phyloP scores from a whole-genome alignment of 1,140 invertebrate species.

The Chelonus insularis region DNA sequence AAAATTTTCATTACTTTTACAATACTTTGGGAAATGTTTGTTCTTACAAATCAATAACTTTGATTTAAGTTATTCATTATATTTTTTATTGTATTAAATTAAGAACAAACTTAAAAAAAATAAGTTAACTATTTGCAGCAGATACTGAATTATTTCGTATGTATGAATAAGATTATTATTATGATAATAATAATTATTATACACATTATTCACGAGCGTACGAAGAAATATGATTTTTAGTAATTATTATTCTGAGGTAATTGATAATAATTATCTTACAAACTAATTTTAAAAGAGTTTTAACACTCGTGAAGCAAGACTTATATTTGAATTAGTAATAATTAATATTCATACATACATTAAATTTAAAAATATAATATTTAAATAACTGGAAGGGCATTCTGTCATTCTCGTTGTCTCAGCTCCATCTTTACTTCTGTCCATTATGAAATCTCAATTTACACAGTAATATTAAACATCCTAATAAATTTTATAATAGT shows the following conservation, averaged over 20 bases:
- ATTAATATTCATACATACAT: too few species aligned
- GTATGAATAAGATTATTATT: constrained; percentile 1
- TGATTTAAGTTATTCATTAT: constrained; percentile 27
- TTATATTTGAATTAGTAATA: too few species aligned
- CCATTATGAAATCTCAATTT: too few species aligned
- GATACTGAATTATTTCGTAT: constrained; percentile 27
- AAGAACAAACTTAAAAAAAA: constrained; percentile 16
- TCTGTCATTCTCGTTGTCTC: too few species aligned
- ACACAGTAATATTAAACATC: too few species aligned
- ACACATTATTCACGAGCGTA: too few species aligned
- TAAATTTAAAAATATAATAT: too few species aligned
- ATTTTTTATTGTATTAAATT: constrained; percentile 10
- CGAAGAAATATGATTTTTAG: constrained; percentile 17
- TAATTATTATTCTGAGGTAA: constrained; percentile 13
- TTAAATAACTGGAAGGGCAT: too few species aligned
- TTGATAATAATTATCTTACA: neutral
- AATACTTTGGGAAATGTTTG: constrained; percentile 37
- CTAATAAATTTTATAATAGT: too few species aligned
- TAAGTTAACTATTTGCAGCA: constrained; percentile 29
- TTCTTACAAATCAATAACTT: constrained; percentile 38
- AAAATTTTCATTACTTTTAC: constrained; percentile 41
- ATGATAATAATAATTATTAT: constrained; percentile 11
- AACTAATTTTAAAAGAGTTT: constrained; percentile 19
- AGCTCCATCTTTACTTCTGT: too few species aligned
- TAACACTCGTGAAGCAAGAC: too few species aligned